Conservation (phyloP, 1,140 invertebrate genomes). For the Cydia splendana region DNA sequence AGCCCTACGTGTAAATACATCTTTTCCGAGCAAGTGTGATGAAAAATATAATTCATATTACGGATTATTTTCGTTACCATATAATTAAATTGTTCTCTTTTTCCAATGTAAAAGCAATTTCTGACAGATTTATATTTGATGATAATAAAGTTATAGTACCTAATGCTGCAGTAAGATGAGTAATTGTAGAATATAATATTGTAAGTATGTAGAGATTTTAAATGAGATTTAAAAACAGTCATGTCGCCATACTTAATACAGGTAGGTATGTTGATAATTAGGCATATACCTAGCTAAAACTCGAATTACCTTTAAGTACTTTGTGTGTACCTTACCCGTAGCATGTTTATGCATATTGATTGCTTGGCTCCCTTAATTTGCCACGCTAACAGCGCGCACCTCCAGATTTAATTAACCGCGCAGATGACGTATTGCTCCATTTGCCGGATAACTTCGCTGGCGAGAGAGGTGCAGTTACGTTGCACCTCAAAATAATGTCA, state of each 20-base stretch:
- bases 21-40: too few relatives aligned
- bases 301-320: background rate
- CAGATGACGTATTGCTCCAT: slow-evolving; percentile 24
- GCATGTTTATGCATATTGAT: background rate
- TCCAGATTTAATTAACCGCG: slow-evolving; percentile 29
- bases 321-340: background rate
- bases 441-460: background rate
- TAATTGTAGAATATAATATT: too few relatives aligned
- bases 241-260: too few relatives aligned
- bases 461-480: background rate
- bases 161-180: too few relatives aligned
- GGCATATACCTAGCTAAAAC: background rate
- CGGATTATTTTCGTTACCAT: background rate
- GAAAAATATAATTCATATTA: background rate
- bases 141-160: too few relatives aligned
- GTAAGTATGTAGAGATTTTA: too few relatives aligned
- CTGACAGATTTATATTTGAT: too few relatives aligned
- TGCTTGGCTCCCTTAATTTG: background rate
- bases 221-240: too few relatives aligned
- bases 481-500: background rate
- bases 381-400: background rate
- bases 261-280: too few relatives aligned
- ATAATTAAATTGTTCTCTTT: background rate
- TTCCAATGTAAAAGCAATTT: too few relatives aligned
- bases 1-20: too few relatives aligned